phyloP scores from a whole-genome alignment of 1,140 invertebrate genomes.

The Ericerus pela region DNA sequence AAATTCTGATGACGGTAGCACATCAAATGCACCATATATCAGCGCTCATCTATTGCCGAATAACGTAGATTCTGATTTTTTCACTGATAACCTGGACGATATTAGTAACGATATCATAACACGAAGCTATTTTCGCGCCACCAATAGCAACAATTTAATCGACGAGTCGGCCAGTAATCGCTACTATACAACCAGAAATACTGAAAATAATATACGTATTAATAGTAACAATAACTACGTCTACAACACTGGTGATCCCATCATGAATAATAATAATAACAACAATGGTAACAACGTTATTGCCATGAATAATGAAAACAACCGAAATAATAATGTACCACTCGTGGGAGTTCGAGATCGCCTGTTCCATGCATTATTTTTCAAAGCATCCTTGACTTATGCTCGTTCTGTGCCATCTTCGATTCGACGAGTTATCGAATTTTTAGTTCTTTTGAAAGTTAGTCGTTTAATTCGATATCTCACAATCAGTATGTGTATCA shows the following conservation, averaged over 20 bases:
- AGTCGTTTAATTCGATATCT: conserved; percentile 17
- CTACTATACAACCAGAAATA: no score
- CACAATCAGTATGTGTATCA: not conserved
- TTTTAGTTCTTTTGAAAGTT: conserved; percentile 73
- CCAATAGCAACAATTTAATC: no score
- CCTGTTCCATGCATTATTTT: conserved; percentile 90
- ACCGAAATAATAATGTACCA: conserved; percentile 39
- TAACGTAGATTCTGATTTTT: no score
- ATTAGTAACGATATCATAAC: no score
- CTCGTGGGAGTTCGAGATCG: conserved; percentile 74
- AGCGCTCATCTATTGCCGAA: no score
- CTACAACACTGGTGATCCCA: not conserved
- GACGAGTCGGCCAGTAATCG: not conserved
- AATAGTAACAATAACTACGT: not conserved
- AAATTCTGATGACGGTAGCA: no score
- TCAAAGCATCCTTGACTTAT: conserved; percentile 78
- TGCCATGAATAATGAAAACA: conserved; percentile 23
- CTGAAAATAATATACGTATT: not conserved
- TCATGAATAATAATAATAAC: no score
- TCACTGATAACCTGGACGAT: no score
- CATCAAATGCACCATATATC: no score
- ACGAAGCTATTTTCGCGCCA: no score
- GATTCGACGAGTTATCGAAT: conserved; percentile 76
- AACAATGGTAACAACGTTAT: conserved; percentile 1
- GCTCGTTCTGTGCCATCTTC: conserved; percentile 73